A percentile compares a stretch with the other conserved stretches of the same genome.
Evolutionary conservation across 2,797 vertebrate genomes (phyloP).

Genomic region (Knipowitschia caucasica): DNA sequence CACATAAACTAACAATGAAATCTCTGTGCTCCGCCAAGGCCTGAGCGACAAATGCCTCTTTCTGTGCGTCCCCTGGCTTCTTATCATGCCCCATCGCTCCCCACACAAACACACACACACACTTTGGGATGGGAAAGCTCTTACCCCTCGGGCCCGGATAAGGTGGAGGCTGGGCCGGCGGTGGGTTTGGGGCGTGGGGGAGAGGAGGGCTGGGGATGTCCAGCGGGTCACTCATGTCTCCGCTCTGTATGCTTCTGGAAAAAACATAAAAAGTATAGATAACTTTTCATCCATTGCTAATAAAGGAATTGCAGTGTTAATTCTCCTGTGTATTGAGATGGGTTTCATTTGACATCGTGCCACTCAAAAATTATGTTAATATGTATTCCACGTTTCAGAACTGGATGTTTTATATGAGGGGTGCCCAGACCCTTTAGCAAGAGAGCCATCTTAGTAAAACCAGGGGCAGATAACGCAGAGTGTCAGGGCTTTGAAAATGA

Average conservation of each 20-base stretch:
- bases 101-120: not conserved
- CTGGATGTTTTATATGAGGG: too few relatives aligned
- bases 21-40: conserved; percentile 43
- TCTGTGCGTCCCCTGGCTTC: conserved; percentile 13
- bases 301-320: not conserved
- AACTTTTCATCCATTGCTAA: not conserved
- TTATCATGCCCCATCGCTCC: conserved; percentile 15
- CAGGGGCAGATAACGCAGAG: too few relatives aligned
- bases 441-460: too few relatives aligned
- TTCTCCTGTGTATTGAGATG: too few relatives aligned
- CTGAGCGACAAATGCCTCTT: conserved; percentile 30
- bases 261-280: conserved; percentile 3
- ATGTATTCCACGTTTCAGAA: too few relatives aligned
- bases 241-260: conserved; percentile 40
- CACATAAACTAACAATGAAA: conserved; percentile 53
- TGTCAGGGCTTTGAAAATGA: too few relatives aligned
- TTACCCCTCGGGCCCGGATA: conserved; percentile 68
- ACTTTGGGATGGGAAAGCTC: conserved; percentile 2
- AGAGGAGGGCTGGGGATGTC: conserved; percentile 56
- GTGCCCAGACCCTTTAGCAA: too few relatives aligned
- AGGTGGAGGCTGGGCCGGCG: conserved; percentile 64
- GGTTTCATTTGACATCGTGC: too few relatives aligned
- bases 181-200: conserved; percentile 60
- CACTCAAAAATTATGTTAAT: too few relatives aligned
- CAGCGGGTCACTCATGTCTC: conserved; percentile 45